Evolutionary conservation across 2,797 vertebrate species (phyloP).

Genomic region (Linurgus olivaceus): DNA sequence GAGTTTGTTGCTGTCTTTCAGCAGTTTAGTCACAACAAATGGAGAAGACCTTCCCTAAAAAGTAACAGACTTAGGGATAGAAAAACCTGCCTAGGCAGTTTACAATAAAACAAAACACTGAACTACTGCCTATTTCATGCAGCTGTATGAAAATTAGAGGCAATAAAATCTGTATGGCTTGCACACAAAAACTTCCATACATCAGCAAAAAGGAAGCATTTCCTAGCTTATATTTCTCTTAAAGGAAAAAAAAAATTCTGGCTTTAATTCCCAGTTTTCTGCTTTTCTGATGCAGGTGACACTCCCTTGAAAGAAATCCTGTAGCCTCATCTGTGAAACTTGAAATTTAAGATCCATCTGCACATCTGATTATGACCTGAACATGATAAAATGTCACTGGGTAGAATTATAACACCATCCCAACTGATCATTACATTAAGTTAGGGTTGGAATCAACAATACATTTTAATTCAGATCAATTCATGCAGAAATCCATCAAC

Average conservation of each 20-base stretch:
- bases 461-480: background rate
- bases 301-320: background rate
- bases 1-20: background rate
- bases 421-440: background rate
- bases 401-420: background rate
- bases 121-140: background rate
- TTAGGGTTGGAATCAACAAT: background rate
- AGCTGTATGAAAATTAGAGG: background rate
- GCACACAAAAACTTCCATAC: background rate
- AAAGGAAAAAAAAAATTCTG: background rate
- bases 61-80: background rate
- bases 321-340: background rate
- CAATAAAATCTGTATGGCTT: background rate
- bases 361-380: background rate
- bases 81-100: background rate
- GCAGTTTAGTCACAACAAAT: background rate
- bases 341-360: background rate
- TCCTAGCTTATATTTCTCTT: background rate
- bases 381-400: background rate
- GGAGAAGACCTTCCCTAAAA: background rate
- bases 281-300: background rate
- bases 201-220: background rate
- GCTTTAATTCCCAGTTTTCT: background rate
- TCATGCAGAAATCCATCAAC: background rate
- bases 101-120: background rate